Evolutionary conservation across 2,797 vertebrate genomes (phyloP), one percentile per base, ranked within the genome.

Genomic region (Clarias platycephalus): DNA sequence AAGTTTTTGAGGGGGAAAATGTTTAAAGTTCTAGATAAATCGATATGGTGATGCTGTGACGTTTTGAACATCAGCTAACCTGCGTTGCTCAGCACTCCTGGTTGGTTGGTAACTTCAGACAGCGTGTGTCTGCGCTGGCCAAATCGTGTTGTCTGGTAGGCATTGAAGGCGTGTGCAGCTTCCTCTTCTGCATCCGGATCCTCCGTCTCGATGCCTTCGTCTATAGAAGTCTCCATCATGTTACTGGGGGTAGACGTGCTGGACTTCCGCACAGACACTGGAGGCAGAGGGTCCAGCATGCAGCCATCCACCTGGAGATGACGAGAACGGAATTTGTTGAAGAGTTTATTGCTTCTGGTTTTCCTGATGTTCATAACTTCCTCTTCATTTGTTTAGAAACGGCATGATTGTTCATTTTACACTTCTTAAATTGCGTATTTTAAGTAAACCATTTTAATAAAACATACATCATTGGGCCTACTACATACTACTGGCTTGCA

Each of bases 181-280:
- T 99, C 98, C 2, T 98, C 97, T 68, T 98, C 97, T 0, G 94
- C 86, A 81, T 98, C 97, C 0, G 92, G 93, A 2, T 96, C 97
- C 87, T 99, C 97, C 0, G 97, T 93, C 94, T 99, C 98, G 0
- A 99, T 95, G 0, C 98, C 98, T 90, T 99, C 98, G 0, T 99
- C 98, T 0, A 99, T 99, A 0, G 97, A 99, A 0, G 96, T 98
- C 90, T 99, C 98, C 97, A 99, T 99, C 97, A 98, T 96, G 94
- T 96, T 98, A 93, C 95, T 96, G n/a, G 97, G 97, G 44, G 97
- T 95, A 0, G 97, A 97, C 34, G 97, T 96, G 93, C 97, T 97
- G n/a, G 96, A 97, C 84, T 99, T 99, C 89, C 97, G 95, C 18
- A 94, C 91, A 86, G 93, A 92, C 87, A 95, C 60, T 0, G 96